Conservation (phyloP, 2,797 vertebrate species). For the Cheirogaleus major region DNA sequence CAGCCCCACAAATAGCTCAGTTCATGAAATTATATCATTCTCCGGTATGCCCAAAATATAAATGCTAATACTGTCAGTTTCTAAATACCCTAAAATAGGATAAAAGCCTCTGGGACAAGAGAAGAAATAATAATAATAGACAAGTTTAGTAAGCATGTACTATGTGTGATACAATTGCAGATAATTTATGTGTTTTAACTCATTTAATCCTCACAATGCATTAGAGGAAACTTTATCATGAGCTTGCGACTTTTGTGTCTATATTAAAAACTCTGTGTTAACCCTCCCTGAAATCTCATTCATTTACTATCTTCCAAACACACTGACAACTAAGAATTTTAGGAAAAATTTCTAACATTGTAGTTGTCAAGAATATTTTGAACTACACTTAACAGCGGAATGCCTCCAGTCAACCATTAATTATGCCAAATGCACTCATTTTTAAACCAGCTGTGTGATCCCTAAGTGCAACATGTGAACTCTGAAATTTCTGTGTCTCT, state of each 20-base stretch:
- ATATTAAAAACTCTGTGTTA: not conserved
- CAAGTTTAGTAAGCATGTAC: not conserved
- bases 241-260: not conserved
- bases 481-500: constrained; percentile 50
- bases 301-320: constrained; percentile 12
- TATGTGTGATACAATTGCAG: not conserved
- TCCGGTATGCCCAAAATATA: not conserved
- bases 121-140: not conserved
- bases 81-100: not conserved
- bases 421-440: constrained; percentile 65
- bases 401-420: constrained; percentile 57
- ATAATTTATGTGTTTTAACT: not conserved
- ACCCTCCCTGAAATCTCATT: not conserved
- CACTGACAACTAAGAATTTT: constrained; percentile 29
- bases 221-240: not conserved
- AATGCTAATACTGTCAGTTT: not conserved
- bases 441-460: constrained; percentile 67
- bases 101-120: not conserved
- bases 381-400: constrained; percentile 52
- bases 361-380: constrained; percentile 40
- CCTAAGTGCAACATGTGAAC: constrained; percentile 48
- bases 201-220: not conserved
- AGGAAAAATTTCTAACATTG: not conserved
- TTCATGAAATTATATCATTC: not conserved
- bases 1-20: not conserved